Conservation (phyloP, 2,888 invertebrate genomes). For the Periphyllus acericola region DNA sequence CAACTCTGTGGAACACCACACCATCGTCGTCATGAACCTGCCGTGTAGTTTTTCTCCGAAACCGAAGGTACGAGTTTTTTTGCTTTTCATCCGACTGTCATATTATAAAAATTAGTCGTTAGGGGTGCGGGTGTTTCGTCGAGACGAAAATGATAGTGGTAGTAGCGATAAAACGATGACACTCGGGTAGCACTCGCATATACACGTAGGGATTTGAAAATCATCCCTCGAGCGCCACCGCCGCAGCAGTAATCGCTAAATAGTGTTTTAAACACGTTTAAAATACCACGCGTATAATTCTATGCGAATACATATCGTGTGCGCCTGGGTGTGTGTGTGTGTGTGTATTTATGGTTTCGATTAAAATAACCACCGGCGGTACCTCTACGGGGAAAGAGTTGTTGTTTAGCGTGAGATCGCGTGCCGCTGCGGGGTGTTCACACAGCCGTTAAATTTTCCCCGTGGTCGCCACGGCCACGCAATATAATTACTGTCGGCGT, state of each 20-base stretch:
- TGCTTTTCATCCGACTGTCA: too few species aligned
- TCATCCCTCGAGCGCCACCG: background rate
- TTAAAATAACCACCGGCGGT: slow-evolving; percentile 43
- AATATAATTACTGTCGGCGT: slow-evolving; percentile 56
- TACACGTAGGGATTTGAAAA: background rate
- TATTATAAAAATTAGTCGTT: too few species aligned
- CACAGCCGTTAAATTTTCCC: slow-evolving; percentile 54
- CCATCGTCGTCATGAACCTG: too few species aligned
- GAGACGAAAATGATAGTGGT: too few species aligned
- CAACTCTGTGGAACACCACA: too few species aligned
- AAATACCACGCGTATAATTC: background rate
- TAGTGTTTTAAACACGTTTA: background rate
- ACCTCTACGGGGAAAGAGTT: slow-evolving; percentile 44
- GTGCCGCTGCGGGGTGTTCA: slow-evolving; percentile 57
- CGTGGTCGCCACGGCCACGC: slow-evolving; percentile 37
- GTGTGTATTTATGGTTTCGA: slow-evolving; percentile 43
- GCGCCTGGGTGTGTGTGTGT: background rate
- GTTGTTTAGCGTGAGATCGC: slow-evolving; percentile 54
- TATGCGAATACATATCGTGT: background rate
- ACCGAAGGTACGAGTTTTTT: too few species aligned
- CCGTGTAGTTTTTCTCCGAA: too few species aligned
- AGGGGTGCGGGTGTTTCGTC: too few species aligned
- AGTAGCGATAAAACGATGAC: too few species aligned
- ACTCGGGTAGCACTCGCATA: too few species aligned
- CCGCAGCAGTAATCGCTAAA: background rate